These are phyloP conservation scores for Naja naja DNA, from an alignment of 2,113 vertebrate species.

Conservation along the genomic window DNA sequence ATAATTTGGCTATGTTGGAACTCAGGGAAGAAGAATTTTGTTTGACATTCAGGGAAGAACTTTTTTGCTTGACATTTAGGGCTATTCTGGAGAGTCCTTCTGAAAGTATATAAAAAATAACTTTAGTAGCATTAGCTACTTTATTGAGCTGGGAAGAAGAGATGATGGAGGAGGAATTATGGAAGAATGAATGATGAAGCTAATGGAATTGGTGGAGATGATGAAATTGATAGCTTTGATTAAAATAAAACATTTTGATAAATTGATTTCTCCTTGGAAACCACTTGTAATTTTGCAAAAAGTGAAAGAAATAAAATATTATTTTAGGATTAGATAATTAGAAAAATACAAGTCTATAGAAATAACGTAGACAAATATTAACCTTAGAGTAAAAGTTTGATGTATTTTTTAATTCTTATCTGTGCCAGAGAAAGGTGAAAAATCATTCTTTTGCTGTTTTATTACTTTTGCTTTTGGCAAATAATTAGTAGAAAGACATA, in stretches of 20 bases:
- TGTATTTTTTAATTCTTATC: too few relatives aligned
- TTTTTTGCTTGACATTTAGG: not conserved
- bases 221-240: not conserved
- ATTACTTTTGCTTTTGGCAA: too few relatives aligned
- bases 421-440: too few relatives aligned
- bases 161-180: not conserved
- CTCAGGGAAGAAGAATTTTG: not conserved
- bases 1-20: not conserved
- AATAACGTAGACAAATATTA: too few relatives aligned
- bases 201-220: not conserved
- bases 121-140: not conserved
- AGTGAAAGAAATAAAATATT: not conserved
- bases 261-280: not conserved
- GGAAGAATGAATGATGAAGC: not conserved
- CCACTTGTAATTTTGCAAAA: not conserved
- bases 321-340: not conserved
- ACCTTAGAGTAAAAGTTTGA: too few relatives aligned
- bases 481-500: too few relatives aligned
- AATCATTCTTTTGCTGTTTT: too few relatives aligned
- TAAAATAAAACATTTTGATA: not conserved
- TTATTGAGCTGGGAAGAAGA: not conserved
- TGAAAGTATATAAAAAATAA: not conserved
- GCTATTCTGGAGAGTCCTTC: not conserved
- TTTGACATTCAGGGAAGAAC: not conserved
- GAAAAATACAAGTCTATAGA: too few relatives aligned